Base-by-base conservation (phyloP, 2,113 vertebrate species). In the Tyrannus savana region DNA sequence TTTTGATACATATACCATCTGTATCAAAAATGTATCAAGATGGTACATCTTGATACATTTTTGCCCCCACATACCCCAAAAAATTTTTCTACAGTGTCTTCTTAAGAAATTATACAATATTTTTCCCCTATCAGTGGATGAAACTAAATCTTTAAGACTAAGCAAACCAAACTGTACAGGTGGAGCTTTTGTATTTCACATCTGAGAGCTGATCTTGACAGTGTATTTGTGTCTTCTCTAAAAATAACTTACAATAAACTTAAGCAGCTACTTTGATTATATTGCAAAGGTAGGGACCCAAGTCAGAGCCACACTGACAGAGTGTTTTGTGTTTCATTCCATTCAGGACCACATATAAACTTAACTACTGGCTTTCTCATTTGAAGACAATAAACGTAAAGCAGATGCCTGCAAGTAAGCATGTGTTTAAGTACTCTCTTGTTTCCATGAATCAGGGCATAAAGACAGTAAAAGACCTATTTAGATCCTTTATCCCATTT, bases 401-500 rank as follows among this genome's bases (percentile, higher is more conserved):
- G 24, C 80, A 95, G 73, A 95, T 91, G 87, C 80, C 52, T 94
- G 41, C 52, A 78, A 92, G 37, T 60, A 92, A 94, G 56, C 80
- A 87, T 78, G 80, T 82, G 73, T 84, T 97, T 92, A 95, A 97
- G 73, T 91, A 68, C 73, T 96, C 82, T 90, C 68, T 77, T 81
- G 60, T 71, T 96, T 92, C 93, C 60, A 81, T 91, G 93, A 97
- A 95, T 96, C 84, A 91, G 81, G 42, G 31, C 31, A 81, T 89
- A 95, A 95, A 92, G 83, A 94, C 64, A 86, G 55, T 78, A 90
- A 95, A 95, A 92, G 76, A 79, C 76, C 56, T 91, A 75, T 84
- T 96, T 95, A 68, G 47, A 42, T 64, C 60, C n/a, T 91, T 90
- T 95, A 92, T 75, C 56, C n/a, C 18, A 60, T 89, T 87, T 94